Evolutionary conservation across 2,888 invertebrate genomes (phyloP).

Genomic region (Blera fallax): DNA sequence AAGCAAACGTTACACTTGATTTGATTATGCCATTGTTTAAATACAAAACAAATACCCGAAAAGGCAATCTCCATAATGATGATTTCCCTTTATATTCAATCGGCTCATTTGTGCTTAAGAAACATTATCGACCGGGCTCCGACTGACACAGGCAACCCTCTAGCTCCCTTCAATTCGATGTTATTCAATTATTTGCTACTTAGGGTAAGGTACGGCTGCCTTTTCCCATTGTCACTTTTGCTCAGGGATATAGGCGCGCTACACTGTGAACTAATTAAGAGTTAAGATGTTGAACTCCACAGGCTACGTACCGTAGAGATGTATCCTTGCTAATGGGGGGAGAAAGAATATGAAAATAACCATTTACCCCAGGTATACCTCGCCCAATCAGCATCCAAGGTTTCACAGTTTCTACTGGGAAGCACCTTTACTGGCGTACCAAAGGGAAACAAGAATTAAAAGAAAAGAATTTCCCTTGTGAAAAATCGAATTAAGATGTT

Average conservation of each 20-base stretch:
- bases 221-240: constrained; percentile 64
- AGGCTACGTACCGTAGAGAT: not conserved
- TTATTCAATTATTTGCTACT: constrained; percentile 70
- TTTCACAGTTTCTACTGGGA: not conserved
- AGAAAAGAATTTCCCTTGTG: constrained; percentile 51
- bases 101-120: constrained; percentile 54
- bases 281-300: constrained; percentile 38
- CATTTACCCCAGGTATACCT: constrained; percentile 16
- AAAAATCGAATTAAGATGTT: constrained; percentile 68
- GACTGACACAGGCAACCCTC: constrained; percentile 8
- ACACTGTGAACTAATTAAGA: constrained; percentile 59
- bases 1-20: constrained; percentile 41
- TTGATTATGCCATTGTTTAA: constrained; percentile 64
- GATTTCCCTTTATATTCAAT: constrained; percentile 66
- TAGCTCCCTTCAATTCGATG: constrained; percentile 42
- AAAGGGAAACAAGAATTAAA: not conserved
- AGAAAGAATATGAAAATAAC: constrained; percentile 17
- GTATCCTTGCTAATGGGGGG: not conserved
- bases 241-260: constrained; percentile 8
- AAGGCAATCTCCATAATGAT: constrained; percentile 60
- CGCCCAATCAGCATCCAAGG: not conserved
- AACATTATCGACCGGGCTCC: constrained; percentile 10
- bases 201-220: constrained; percentile 37
- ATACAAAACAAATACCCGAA: constrained; percentile 62
- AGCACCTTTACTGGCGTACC: not conserved